A percentile compares a stretch with the other conserved stretches of the same genome.
Evolutionary conservation across 1,140 invertebrate genomes (phyloP).

Genomic region (Calliopsis andreniformis): DNA sequence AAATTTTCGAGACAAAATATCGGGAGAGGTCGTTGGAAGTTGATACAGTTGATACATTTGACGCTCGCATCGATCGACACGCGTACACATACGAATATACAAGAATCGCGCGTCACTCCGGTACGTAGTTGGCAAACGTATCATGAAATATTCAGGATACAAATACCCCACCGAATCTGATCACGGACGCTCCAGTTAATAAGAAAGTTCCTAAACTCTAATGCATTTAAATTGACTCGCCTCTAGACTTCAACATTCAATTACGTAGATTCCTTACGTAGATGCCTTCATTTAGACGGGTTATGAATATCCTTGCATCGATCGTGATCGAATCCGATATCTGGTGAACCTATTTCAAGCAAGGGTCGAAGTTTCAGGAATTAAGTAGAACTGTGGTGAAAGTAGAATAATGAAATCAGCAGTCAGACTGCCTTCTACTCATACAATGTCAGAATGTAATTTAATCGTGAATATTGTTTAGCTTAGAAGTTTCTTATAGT

Average conservation of each 20-base stretch:
- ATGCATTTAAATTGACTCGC: slow-evolving; percentile 64
- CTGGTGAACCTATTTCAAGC: too few species aligned
- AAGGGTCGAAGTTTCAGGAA: too few species aligned
- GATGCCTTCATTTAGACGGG: slow-evolving; percentile 28
- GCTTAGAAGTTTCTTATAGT: too few species aligned
- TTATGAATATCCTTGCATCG: background rate
- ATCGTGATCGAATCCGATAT: background rate
- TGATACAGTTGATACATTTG: slow-evolving; percentile 20
- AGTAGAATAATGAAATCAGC: too few species aligned
- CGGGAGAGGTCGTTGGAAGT: background rate
- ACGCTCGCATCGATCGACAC: slow-evolving; percentile 20
- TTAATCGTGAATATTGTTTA: too few species aligned
- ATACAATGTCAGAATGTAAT: too few species aligned
- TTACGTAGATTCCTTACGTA: slow-evolving; percentile 41
- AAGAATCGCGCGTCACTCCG: background rate
- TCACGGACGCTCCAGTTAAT: slow-evolving; percentile 57
- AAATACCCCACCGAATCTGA: slow-evolving; percentile 53
- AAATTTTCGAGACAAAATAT: background rate
- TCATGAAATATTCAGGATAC: slow-evolving; percentile 65
- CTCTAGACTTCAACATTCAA: slow-evolving; percentile 51
- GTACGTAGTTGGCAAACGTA: slow-evolving; percentile 24
- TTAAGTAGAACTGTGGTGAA: too few species aligned
- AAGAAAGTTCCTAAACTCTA: slow-evolving; percentile 63
- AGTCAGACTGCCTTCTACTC: too few species aligned
- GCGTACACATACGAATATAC: background rate